Conservation (phyloP, 2,113 vertebrate species). For the Cyrtonyx montezumae region DNA sequence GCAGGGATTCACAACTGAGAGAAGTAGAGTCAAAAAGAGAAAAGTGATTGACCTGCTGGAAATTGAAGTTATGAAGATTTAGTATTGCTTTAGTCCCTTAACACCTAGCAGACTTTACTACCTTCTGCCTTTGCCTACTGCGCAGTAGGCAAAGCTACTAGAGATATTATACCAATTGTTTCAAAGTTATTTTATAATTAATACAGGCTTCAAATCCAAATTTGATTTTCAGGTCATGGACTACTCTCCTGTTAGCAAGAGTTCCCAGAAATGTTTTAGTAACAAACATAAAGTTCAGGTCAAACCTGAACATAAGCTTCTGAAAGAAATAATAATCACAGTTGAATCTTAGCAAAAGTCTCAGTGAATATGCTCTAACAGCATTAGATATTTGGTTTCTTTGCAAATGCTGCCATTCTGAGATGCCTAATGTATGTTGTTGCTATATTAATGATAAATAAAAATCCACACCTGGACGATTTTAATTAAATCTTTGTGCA, state of each 20-base stretch:
- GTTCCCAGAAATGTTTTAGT: not conserved
- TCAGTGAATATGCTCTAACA: not conserved
- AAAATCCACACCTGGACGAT: not conserved
- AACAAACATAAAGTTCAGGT: not conserved
- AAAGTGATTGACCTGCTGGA: not conserved
- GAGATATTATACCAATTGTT: not conserved
- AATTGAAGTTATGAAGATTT: not conserved
- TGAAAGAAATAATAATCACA: not conserved
- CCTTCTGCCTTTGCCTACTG: not conserved
- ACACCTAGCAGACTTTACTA: not conserved
- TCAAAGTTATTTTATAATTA: not conserved
- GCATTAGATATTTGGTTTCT: not conserved
- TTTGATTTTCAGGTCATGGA: not conserved
- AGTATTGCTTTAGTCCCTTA: not conserved
- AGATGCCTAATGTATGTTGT: not conserved
- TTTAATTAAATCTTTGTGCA: constrained; percentile 19
- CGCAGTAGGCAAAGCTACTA: not conserved
- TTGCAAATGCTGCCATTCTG: not conserved
- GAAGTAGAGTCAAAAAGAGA: not conserved
- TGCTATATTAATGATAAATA: not conserved
- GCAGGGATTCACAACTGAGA: not conserved
- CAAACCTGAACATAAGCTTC: not conserved
- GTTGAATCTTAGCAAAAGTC: not conserved
- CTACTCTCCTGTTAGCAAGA: not conserved
- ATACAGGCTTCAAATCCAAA: not conserved